These are phyloP conservation scores for Biston stratarius DNA, from an alignment of 2,888 invertebrate species.

Conservation along the genomic window DNA sequence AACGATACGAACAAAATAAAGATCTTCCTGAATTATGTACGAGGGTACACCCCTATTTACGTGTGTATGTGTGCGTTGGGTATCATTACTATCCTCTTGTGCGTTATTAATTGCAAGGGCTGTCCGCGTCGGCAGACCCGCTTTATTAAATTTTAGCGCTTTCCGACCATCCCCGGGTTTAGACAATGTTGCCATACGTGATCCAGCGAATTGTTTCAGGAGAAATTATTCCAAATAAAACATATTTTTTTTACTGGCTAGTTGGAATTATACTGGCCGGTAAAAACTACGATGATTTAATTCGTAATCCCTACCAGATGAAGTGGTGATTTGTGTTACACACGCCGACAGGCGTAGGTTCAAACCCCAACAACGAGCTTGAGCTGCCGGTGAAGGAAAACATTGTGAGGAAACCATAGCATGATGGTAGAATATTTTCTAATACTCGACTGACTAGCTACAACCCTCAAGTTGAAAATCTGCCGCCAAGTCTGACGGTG, in stretches of 20 bases:
- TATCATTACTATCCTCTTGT: constrained; percentile 78
- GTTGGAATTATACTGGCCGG: no score
- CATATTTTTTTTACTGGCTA: neutral
- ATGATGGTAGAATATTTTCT: no score
- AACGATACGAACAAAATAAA: constrained; percentile 38
- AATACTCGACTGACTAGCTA: no score
- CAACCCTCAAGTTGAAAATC: no score
- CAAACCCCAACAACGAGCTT: no score
- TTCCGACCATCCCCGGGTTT: constrained; percentile 57
- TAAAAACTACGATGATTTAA: no score
- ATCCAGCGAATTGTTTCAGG: neutral
- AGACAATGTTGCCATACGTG: constrained; percentile 37
- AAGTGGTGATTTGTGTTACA: no score
- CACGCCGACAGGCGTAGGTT: no score
- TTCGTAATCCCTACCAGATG: no score
- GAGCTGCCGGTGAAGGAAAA: no score
- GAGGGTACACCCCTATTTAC: constrained; percentile 52
- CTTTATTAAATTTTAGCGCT: constrained; percentile 87
- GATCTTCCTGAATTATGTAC: constrained; percentile 67
- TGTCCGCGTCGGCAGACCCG: constrained; percentile 66
- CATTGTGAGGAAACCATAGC: no score
- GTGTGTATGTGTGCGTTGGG: constrained; percentile 45
- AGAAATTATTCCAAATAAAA: neutral
- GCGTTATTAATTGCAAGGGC: constrained; percentile 83
- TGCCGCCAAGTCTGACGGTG: no score